Evolutionary conservation across 2,888 invertebrate genomes (phyloP).

Genomic region (Conus canariensis): DNA sequence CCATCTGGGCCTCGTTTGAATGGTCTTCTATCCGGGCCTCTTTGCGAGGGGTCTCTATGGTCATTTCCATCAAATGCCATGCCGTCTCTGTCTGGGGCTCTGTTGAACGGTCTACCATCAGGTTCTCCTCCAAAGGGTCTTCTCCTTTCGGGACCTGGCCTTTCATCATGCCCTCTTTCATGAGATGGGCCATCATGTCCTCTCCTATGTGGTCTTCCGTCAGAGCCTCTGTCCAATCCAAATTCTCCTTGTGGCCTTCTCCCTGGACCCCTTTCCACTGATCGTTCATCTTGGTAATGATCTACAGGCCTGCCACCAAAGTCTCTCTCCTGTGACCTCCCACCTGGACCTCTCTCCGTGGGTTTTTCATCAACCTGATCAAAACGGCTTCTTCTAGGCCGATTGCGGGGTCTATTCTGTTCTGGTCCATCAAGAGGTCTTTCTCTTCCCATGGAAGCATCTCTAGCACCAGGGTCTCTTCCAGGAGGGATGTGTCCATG

Average conservation of each 20-base stretch:
- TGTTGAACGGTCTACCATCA: not conserved
- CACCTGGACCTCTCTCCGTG: slow-evolving; percentile 6
- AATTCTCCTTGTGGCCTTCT: slow-evolving; percentile 30
- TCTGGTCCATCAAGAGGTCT: slow-evolving; percentile 40
- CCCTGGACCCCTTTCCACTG: slow-evolving; percentile 10
- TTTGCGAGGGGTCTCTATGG: not conserved
- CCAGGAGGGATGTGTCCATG: slow-evolving; percentile 7
- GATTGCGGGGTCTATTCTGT: slow-evolving; percentile 14
- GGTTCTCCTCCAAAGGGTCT: not conserved
- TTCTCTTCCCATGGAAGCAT: slow-evolving; percentile 15
- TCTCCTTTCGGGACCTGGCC: not conserved
- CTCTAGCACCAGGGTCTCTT: slow-evolving; percentile 17
- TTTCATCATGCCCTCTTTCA: not conserved
- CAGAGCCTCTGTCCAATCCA: slow-evolving; percentile 11
- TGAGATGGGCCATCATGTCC: slow-evolving; percentile 1
- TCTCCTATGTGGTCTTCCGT: slow-evolving; percentile 13
- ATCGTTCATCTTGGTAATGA: not conserved
- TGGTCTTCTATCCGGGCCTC: not conserved
- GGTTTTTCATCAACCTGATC: slow-evolving; percentile 9
- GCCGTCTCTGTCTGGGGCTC: not conserved
- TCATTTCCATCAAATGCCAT: not conserved
- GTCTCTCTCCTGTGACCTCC: not conserved
- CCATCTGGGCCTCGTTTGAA: slow-evolving; percentile 6
- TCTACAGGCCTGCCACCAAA: not conserved
- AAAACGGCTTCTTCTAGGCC: slow-evolving; percentile 31